A percentile compares a stretch with the other conserved stretches of the same genome.
phyloP scores from a whole-genome alignment of 2,113 vertebrate species.

The Pithys albifrons region DNA sequence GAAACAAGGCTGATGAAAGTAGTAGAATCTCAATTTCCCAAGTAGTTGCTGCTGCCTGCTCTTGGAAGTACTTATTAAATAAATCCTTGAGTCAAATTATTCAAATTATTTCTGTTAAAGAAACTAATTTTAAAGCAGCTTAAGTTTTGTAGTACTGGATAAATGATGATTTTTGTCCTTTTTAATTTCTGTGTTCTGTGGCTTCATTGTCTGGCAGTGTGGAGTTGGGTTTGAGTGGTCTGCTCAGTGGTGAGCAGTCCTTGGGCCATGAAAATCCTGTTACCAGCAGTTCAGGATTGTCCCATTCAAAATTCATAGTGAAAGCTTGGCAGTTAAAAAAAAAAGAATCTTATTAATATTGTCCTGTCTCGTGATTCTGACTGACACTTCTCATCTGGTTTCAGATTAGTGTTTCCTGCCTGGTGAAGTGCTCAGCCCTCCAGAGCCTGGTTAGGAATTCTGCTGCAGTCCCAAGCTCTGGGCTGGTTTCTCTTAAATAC shows the following conservation, averaged over 20 bases:
- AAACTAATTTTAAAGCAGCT: background rate
- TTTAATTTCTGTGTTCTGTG: background rate
- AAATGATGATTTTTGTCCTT: background rate
- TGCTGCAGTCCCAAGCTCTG: background rate
- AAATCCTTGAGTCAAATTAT: conserved; percentile 1
- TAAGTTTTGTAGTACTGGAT: background rate
- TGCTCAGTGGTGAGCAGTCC: background rate
- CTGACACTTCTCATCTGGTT: background rate
- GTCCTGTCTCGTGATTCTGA: background rate
- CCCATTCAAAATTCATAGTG: background rate
- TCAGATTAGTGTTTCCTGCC: background rate
- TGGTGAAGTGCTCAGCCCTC: background rate
- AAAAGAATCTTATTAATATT: background rate
- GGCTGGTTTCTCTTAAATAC: background rate
- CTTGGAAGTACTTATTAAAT: background rate
- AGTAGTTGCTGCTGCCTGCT: background rate
- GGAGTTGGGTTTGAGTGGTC: background rate
- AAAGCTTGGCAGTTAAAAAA: background rate
- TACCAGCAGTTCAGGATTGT: background rate
- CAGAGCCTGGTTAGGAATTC: background rate
- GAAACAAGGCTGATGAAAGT: background rate
- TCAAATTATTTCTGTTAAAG: background rate
- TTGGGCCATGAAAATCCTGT: background rate
- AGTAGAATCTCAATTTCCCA: background rate
- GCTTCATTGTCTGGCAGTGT: background rate